Percentiles rank a stretch among this genome's conserved stretches.
Evolutionary conservation across 2,797 vertebrate genomes (phyloP).

Genomic region (Limnodromus scolopaceus): DNA sequence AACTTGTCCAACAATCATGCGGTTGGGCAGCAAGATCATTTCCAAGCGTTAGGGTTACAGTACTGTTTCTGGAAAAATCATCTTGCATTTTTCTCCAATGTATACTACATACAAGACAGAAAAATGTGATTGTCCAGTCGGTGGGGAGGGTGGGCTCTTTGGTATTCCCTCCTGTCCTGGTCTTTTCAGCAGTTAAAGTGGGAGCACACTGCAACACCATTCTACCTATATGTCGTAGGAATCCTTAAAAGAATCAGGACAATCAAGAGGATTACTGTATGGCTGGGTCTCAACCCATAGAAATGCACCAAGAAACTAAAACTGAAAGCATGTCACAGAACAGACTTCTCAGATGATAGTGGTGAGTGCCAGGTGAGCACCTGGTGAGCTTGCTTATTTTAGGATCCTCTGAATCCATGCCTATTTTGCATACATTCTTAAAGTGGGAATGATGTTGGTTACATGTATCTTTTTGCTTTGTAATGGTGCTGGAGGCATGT

Average conservation of each 20-base stretch:
- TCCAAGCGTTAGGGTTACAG: not conserved
- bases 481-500: not conserved
- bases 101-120: not conserved
- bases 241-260: not conserved
- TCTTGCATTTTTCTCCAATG: not conserved
- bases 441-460: not conserved
- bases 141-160: not conserved
- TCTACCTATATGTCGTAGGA: not conserved
- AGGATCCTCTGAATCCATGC: not conserved
- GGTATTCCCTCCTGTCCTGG: not conserved
- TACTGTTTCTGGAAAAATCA: not conserved
- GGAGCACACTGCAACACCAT: not conserved
- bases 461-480: not conserved
- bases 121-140: not conserved
- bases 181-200: not conserved
- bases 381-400: not conserved
- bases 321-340: not conserved
- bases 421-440: not conserved
- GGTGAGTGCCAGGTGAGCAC: not conserved
- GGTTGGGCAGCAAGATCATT: not conserved
- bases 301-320: not conserved
- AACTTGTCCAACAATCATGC: not conserved
- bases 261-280: not conserved
- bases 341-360: not conserved
- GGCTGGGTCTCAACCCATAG: not conserved